A percentile compares a stretch with the other conserved stretches of the same genome.
phyloP scores from a whole-genome alignment of 1,140 invertebrate genomes.

The Tachypleus tridentatus region DNA sequence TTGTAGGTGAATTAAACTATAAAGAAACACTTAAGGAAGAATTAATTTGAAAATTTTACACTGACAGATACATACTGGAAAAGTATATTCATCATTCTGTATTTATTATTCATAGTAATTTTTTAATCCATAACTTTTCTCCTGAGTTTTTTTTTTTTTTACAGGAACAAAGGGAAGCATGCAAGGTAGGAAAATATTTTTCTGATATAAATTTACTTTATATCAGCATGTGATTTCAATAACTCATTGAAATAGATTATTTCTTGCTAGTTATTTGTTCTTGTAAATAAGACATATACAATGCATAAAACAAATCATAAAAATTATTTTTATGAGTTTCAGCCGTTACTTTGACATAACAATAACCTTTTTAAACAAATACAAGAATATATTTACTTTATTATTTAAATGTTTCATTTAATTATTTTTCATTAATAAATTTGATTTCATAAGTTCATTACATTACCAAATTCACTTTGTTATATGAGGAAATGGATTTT shows the following conservation, averaged over 20 bases:
- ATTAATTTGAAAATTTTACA: too few species aligned
- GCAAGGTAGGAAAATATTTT: slow-evolving; percentile 46
- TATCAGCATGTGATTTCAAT: slow-evolving; percentile 6
- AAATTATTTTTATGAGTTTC: not conserved
- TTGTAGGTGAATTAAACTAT: too few species aligned
- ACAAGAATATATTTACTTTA: too few species aligned
- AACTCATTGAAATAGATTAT: not conserved
- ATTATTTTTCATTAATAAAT: too few species aligned
- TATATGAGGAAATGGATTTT: too few species aligned
- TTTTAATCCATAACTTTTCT: not conserved
- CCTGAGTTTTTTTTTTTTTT: not conserved
- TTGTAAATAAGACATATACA: not conserved
- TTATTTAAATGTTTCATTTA: too few species aligned
- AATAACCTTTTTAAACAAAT: too few species aligned
- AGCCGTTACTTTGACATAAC: not conserved
- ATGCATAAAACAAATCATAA: not conserved
- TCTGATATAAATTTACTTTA: slow-evolving; percentile 4
- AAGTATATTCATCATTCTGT: not conserved
- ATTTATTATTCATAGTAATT: not conserved
- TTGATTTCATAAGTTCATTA: too few species aligned
- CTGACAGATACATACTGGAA: too few species aligned
- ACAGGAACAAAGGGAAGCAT: slow-evolving; percentile 52
- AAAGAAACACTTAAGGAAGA: too few species aligned
- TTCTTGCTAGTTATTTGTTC: slow-evolving; percentile 1
- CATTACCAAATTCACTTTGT: too few species aligned